These are phyloP conservation scores for Sesamia inferens DNA, from an alignment of 2,888 invertebrate genomes.

Conservation along the genomic window DNA sequence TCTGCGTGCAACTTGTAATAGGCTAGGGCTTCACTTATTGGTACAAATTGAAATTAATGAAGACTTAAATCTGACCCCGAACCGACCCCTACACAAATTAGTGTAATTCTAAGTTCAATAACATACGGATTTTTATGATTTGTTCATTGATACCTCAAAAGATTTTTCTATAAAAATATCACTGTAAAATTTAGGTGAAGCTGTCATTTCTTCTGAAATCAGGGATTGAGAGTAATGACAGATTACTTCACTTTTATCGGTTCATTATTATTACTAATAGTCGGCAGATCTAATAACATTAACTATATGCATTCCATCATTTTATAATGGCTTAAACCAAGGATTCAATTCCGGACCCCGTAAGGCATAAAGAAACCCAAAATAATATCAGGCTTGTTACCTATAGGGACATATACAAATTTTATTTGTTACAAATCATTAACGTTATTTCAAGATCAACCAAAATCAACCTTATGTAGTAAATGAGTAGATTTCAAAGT, in stretches of 20 bases:
- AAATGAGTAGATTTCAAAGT: too few species aligned
- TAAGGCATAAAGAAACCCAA: background rate
- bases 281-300: background rate
- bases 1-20: slow-evolving; percentile 42
- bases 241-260: background rate
- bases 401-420: background rate
- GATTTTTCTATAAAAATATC: background rate
- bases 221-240: background rate
- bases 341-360: too few species aligned
- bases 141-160: background rate
- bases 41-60: slow-evolving; percentile 59
- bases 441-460: too few species aligned
- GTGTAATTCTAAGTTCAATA: slow-evolving; percentile 40
- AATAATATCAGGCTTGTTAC: background rate
- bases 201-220: background rate
- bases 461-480: too few species aligned
- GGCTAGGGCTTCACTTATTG: slow-evolving; percentile 42
- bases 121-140: slow-evolving; percentile 13
- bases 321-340: background rate
- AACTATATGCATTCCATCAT: background rate
- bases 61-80: slow-evolving; percentile 39
- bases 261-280: background rate
- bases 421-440: background rate
- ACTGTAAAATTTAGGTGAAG: background rate
- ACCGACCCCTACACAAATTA: slow-evolving; percentile 32